These are phyloP conservation scores for Nansenia antarctica DNA, from an alignment of 2,113 vertebrate genomes.

Conservation along the genomic window DNA sequence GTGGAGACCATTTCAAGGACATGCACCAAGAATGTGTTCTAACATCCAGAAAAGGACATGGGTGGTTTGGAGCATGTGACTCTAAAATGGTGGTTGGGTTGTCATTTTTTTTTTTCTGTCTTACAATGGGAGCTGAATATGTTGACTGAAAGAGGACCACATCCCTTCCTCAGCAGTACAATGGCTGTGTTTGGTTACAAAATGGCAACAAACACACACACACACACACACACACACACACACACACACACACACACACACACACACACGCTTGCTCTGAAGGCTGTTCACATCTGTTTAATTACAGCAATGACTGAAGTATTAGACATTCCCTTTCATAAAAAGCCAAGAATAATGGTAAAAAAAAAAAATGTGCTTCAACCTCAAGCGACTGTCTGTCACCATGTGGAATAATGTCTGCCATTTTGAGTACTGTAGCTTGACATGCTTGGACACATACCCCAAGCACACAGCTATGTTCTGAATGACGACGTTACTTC, in stretches of 20 bases:
- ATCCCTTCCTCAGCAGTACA: conserved; percentile 7
- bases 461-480: too few relatives aligned
- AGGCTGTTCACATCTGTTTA: background rate
- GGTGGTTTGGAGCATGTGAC: conserved; percentile 24
- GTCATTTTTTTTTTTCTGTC: conserved; percentile 2
- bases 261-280: background rate
- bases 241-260: too few relatives aligned
- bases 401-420: background rate
- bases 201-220: conserved; percentile 1
- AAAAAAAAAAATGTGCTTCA: background rate
- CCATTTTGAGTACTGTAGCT: background rate
- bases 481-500: too few relatives aligned
- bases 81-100: background rate
- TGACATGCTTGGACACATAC: background rate
- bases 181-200: conserved; percentile 4
- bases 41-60: conserved; percentile 40
- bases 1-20: conserved; percentile 56
- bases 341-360: background rate
- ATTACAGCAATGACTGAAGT: background rate
- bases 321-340: background rate
- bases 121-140: conserved; percentile 2
- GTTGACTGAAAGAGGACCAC: conserved; percentile 10
- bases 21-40: conserved; percentile 35
- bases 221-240: background rate
- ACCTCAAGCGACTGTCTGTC: background rate